These are phyloP conservation scores for Timema podura DNA, from an alignment of 2,888 invertebrate species.

Conservation along the genomic window DNA sequence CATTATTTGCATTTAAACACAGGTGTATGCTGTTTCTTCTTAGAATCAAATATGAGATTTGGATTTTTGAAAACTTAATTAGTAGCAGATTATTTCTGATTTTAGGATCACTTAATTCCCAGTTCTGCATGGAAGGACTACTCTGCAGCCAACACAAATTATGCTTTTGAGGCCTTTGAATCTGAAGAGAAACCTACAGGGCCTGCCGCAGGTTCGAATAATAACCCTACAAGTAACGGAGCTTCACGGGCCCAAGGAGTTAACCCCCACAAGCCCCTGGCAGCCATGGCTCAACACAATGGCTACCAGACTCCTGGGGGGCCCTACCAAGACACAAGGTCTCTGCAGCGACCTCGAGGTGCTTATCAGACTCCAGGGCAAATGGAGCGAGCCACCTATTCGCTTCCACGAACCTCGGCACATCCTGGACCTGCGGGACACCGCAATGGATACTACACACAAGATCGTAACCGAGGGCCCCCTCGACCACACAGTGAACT, in stretches of 20 bases:
- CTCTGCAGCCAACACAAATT: constrained; percentile 76
- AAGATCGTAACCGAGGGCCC: constrained; percentile 41
- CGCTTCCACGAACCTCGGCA: constrained; percentile 66
- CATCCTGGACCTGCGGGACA: constrained; percentile 38
- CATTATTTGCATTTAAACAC: no score
- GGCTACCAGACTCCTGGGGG: constrained; percentile 22
- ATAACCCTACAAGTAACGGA: constrained; percentile 39
- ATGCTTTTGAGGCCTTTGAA: constrained; percentile 85
- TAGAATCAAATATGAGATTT: no score
- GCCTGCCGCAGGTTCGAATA: constrained; percentile 34
- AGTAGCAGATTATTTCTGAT: no score
- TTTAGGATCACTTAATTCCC: constrained; percentile 76
- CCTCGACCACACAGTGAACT: constrained; percentile 42
- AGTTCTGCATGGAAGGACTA: constrained; percentile 89
- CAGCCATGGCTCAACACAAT: constrained; percentile 28
- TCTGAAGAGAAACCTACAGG: constrained; percentile 62
- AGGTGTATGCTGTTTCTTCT: no score
- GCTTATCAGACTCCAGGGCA: constrained; percentile 41
- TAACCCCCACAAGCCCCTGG: constrained; percentile 23
- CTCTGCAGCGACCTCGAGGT: constrained; percentile 54
- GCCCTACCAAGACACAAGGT: constrained; percentile 47
- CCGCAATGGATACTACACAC: constrained; percentile 38
- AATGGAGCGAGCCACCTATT: constrained; percentile 64
- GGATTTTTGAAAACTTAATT: no score
- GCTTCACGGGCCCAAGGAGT: constrained; percentile 32